Evolutionary conservation across 2,113 vertebrate species (phyloP).

Genomic region (Eublepharis macularius): DNA sequence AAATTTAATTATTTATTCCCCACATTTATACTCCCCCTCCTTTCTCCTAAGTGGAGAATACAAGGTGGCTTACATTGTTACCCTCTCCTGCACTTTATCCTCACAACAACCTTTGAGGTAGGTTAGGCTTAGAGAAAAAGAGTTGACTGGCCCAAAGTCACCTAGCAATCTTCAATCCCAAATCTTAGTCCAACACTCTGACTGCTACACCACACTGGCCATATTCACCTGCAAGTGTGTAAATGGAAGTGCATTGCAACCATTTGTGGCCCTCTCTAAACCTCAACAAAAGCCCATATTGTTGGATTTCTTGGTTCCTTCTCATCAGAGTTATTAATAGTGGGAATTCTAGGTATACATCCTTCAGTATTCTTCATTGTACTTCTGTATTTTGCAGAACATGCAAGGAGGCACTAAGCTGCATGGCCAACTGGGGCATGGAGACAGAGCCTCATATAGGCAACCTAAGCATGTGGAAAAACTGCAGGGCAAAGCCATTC

Average conservation of each 20-base stretch:
- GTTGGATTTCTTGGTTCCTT: conserved; percentile 13
- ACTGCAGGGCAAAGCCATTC: conserved; percentile 92
- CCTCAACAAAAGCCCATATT: not conserved
- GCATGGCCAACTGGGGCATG: conserved; percentile 95
- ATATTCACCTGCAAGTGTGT: too few species aligned
- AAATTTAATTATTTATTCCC: not conserved
- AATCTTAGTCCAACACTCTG: too few species aligned
- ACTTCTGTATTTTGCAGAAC: conserved; percentile 78
- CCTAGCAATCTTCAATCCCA: too few species aligned
- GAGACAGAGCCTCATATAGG: conserved; percentile 94
- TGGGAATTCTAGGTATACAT: conserved; percentile 8
- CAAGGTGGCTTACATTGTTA: too few species aligned
- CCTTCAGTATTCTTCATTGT: conserved; percentile 27
- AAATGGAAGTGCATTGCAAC: not conserved
- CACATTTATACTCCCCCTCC: too few species aligned
- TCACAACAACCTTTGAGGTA: too few species aligned
- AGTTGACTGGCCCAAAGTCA: too few species aligned
- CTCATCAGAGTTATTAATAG: not conserved
- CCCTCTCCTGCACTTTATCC: too few species aligned
- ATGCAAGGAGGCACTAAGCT: conserved; percentile 96
- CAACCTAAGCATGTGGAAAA: conserved; percentile 94
- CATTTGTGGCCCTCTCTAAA: not conserved
- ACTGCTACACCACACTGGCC: too few species aligned
- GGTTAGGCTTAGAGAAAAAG: too few species aligned
- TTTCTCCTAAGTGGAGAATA: too few species aligned